Evolutionary conservation across 2,888 invertebrate species (phyloP), one percentile per base, ranked within the genome.

Genomic region (Eupithecia pulchellata): DNA sequence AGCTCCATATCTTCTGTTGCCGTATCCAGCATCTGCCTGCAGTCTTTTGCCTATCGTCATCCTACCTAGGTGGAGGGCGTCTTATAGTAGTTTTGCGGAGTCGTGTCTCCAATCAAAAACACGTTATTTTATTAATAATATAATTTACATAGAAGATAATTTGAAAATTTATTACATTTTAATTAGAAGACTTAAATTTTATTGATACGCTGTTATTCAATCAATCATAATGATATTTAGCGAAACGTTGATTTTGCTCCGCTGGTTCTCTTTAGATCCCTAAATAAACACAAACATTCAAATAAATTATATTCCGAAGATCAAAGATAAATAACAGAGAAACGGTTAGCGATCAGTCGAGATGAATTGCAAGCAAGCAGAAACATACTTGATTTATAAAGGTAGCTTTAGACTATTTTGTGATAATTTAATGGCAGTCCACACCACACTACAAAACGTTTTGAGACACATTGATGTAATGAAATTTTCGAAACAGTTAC

Each of bases 301-400:
- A 74, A 68, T 64, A 75, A 60, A 69, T 72, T 58, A 66, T 64
- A 66, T 64, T 36, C 17, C 30, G 25, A 58, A 68, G 68, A 67
- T 72, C 63, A 69, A 73, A 75, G 64, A 57, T 57, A 62, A 71
- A 58, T 61, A 25, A 34, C 58, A 66, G 42, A 71, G 52, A 52
- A 75, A 62, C 66, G 67, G 74, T 66, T 71, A 77, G 71, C 74
- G 73, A 77, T 76, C 73, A 78, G 77, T 73, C 73, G 76, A 64
- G 66, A 81, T 67, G 71, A 75, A 81, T 82, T 78, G 79, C 78
- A 75, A 79, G 76, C 75, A 69, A 77, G 78, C 73, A 80, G 30
- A 29, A 55, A 39, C 47, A 36, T 52, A 29, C 52, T 17, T 34
- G 63, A 72, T 68, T 58, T 65, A 47, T 62, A 47, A 58, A 62